Percentiles rank a stretch among this genome's conserved stretches.
phyloP scores from a whole-genome alignment of 2,888 invertebrate species.

The Pycnomerus fuliginosus region DNA sequence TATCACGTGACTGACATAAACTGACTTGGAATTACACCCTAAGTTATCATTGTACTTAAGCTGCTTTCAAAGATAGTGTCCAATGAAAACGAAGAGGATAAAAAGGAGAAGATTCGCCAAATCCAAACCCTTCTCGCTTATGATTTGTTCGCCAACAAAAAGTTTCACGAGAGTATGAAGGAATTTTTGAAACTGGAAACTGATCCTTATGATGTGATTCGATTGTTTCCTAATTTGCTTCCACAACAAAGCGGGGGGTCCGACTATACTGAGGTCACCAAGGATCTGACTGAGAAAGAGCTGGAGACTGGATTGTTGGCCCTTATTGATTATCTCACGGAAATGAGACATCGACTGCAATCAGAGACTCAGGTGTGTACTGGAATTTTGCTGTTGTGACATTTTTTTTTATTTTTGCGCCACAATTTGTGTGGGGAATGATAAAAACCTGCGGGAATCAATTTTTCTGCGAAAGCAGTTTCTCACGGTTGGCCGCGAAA shows the following conservation, averaged over 20 bases:
- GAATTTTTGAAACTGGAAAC: conserved; percentile 87
- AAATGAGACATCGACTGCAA: conserved; percentile 64
- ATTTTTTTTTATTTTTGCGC: too few relatives aligned
- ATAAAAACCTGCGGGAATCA: too few relatives aligned
- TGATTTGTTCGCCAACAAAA: conserved; percentile 85
- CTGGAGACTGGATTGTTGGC: conserved; percentile 85
- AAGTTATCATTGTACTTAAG: too few relatives aligned
- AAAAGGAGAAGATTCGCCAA: conserved; percentile 75
- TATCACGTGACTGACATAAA: too few relatives aligned
- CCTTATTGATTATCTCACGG: conserved; percentile 85
- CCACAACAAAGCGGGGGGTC: conserved; percentile 50
- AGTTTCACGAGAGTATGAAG: conserved; percentile 87
- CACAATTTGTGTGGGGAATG: too few relatives aligned
- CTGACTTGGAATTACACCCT: too few relatives aligned
- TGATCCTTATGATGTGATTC: conserved; percentile 94
- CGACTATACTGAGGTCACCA: conserved; percentile 47
- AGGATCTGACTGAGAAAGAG: conserved; percentile 77
- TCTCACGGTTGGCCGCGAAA: too few relatives aligned
- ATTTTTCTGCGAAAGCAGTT: too few relatives aligned
- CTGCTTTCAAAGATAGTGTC: conserved; percentile 72
- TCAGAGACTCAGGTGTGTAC: conserved; percentile 45
- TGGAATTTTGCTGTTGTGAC: too few relatives aligned
- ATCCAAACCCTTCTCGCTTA: conserved; percentile 90
- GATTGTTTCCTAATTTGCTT: conserved; percentile 85
- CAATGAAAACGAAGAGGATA: conserved; percentile 77